Evolutionary conservation across 2,113 vertebrate species (phyloP), one percentile per base, ranked within the genome.

Genomic region (Callionymus lyra): DNA sequence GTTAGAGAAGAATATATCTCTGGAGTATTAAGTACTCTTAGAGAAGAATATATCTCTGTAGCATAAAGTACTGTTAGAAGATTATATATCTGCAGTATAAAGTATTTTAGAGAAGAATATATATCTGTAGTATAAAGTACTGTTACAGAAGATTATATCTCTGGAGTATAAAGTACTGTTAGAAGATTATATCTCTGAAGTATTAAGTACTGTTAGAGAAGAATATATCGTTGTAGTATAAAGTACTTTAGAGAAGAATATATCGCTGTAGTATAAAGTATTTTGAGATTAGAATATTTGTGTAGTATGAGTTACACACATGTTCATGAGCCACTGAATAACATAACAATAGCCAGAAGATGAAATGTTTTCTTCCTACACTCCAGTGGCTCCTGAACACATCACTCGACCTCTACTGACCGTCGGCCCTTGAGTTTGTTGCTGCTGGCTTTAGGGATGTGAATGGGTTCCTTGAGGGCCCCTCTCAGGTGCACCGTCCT

Each of bases 381-480:
- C n/a, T 27, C 8, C 21, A 27, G 21, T 27, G 21, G 21, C 21
- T 27, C 8, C 8, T 33, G 33, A 12, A 10, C 10, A 40, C 33
- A 16, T 36, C 10, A 34, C 9, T 2, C 6, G 27, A 12, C 9
- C 2, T 36, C 2, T 15, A 12, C 56, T 53, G 47, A 94, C 89
- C 91, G 88, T 79, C 91, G 82, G 61, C 91, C 91, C 82, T 97
- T 99, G 59, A 93, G 94, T 61, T 95, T 90, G 4, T 88, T 61
- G 15, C 91, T 87, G n/a, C 91, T 88, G 0, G 92, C 85, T 74
- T 99, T 98, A 6, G 94, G 96, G 65, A 98, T 92, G 72, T 98
- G 96, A 56, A 99, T 99, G 17, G 96, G 94, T 68, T 99, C 94
- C 77, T 99, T 99, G 53, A 99, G 81, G 36, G 96, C 96, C 42